These are phyloP conservation scores for Penaeus monodon DNA, from an alignment of 2,888 invertebrate species.

Conservation along the genomic window DNA sequence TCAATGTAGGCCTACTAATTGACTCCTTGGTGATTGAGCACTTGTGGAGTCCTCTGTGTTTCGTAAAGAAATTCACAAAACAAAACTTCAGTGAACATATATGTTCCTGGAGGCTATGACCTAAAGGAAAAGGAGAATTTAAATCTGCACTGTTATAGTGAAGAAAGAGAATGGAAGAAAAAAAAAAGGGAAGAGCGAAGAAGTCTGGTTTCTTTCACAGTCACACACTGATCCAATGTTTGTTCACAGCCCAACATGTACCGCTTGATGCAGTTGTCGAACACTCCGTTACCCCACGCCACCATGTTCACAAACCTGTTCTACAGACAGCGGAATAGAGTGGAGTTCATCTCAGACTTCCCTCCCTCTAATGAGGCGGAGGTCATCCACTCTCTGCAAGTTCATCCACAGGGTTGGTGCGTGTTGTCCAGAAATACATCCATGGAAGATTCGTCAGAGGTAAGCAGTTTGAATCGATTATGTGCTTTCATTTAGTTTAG, in stretches of 20 bases:
- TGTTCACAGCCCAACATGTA: conserved; percentile 86
- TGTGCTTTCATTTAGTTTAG: background rate
- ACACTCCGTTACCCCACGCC: conserved; percentile 84
- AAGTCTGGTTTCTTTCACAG: background rate
- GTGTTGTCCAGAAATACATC: conserved; percentile 89
- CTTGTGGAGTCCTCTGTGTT: too few species aligned
- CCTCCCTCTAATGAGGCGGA: conserved; percentile 86
- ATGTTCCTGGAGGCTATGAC: too few species aligned
- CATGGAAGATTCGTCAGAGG: conserved; percentile 87
- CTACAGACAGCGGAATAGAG: conserved; percentile 79
- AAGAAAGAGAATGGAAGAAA: too few species aligned
- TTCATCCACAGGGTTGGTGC: conserved; percentile 92
- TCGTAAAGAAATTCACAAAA: too few species aligned
- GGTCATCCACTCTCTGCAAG: conserved; percentile 84
- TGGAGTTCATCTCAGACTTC: conserved; percentile 92
- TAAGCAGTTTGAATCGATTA: conserved; percentile 69
- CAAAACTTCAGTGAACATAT: too few species aligned
- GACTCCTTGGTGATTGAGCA: too few species aligned
- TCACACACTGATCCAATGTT: background rate
- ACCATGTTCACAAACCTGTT: conserved; percentile 87
- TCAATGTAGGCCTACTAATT: too few species aligned
- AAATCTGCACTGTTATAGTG: too few species aligned
- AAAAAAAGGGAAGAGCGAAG: too few species aligned
- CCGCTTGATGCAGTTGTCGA: conserved; percentile 88
- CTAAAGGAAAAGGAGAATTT: too few species aligned